Base-by-base conservation (phyloP, 2,888 invertebrate species). In the Prenolepis imparis region DNA sequence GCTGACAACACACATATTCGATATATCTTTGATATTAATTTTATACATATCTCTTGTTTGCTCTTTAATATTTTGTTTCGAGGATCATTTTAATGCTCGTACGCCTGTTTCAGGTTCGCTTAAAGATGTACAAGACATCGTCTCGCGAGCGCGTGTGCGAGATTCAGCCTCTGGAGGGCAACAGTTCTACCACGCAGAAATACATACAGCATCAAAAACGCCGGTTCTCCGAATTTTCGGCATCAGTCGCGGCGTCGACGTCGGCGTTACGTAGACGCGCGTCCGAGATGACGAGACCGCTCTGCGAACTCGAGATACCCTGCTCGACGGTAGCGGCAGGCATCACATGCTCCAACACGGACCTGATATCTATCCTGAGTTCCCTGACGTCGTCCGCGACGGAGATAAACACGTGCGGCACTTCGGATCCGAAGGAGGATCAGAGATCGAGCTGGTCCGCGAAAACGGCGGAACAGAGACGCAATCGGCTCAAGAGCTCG, bases 101-200 rank as follows among this genome's bases (percentile, higher is more conserved):
- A 18, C 67, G 28, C 36, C 24, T n/a, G 28, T 77, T 73, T 21
- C 87, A 95, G 96, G 96, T 97, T 0, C 96, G 97, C 84, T 97
- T 98, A 96, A 98, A 97, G 92, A 96, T 98, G 92, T 98, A 97
- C 97, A 97, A 97, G 86, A 97, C 98, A 1, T 97, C 97, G 84
- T 97, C 96, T 91, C 90, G 91, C 9, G 95, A 95, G 94, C 96
- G 96, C 80, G 97, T 98, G 15, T 98, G 98, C 93, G 98, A 98
- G 94, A 97, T 98, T 36, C 97, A 98, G 92, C 97, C 97, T 0
- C 94, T 97, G 6, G 97, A 97, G 90, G 98, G 97, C 88, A 96
- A 95, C 28, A 95, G 95, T 21, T 72, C 57, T 18, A 91, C 95
- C n/a, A 94, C 96, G 85, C 96, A 85, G 95, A 91, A 94, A 21